A percentile compares a stretch with the other conserved stretches of the same genome.
Conservation (phyloP, 2,113 vertebrate species). For the Gorsachius goisagi region DNA sequence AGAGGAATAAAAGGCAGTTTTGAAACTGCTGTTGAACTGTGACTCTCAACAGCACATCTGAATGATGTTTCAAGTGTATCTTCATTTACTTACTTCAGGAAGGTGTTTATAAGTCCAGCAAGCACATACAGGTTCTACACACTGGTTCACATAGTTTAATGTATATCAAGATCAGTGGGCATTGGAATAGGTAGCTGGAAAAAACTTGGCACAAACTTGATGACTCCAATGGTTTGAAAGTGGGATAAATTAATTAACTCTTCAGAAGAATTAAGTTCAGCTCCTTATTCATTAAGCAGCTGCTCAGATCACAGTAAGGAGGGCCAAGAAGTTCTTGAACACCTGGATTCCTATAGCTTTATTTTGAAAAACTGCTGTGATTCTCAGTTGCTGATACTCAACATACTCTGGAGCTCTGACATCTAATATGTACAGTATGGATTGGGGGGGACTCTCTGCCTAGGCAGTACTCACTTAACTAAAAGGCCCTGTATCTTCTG, state of each 20-base stretch:
- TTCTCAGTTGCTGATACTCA: neutral
- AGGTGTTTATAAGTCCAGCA: neutral
- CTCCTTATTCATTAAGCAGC: neutral
- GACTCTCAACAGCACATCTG: neutral
- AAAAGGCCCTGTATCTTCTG: accelerated
- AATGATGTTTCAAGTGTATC: neutral
- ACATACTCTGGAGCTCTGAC: neutral
- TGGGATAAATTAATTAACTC: neutral
- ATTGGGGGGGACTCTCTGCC: no score
- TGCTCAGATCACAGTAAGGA: neutral
- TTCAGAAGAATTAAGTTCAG: neutral
- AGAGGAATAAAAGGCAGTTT: neutral
- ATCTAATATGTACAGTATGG: accelerated
- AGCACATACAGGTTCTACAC: neutral
- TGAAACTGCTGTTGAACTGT: neutral
- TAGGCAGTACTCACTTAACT: accelerated
- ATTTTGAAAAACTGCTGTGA: neutral
- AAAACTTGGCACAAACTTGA: neutral
- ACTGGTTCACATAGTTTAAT: neutral
- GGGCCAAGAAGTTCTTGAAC: neutral
- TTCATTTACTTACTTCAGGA: neutral
- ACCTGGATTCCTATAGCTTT: neutral
- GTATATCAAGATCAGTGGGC: neutral
- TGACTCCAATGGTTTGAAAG: neutral
- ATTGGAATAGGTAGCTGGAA: neutral